These are phyloP conservation scores for Halcyon chelicuti DNA, from an alignment of 2,797 vertebrate species.

Conservation along the genomic window DNA sequence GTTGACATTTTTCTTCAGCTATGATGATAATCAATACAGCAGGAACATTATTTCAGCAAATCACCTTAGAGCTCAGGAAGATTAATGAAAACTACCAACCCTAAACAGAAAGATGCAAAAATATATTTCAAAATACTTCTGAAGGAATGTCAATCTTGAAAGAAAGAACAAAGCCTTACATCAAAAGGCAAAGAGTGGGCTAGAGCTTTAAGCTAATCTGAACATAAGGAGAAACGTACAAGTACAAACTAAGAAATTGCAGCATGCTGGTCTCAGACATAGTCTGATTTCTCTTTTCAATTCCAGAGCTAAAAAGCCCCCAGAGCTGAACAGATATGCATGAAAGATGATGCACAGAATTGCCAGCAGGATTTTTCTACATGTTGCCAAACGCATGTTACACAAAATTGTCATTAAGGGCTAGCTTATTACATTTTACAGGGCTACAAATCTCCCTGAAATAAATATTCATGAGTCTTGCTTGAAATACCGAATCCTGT, in stretches of 20 bases:
- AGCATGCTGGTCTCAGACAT: background rate
- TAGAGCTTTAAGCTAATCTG: background rate
- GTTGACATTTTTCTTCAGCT: conserved; percentile 5
- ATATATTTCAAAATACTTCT: background rate
- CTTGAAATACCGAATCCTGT: conserved; percentile 52
- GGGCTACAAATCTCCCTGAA: conserved; percentile 44
- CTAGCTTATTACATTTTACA: conserved; percentile 59
- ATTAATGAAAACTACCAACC: background rate
- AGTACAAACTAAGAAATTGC: conserved; percentile 2
- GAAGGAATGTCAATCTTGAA: background rate
- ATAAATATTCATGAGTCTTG: conserved; percentile 70
- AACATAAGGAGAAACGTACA: background rate
- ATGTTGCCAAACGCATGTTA: conserved; percentile 36
- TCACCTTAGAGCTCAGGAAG: background rate
- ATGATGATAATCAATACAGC: background rate
- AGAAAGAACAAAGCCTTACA: background rate
- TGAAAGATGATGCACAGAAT: conserved; percentile 40
- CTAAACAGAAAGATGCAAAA: background rate
- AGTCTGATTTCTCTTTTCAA: conserved; percentile 33
- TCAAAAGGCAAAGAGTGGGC: background rate
- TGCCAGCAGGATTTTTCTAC: conserved; percentile 34
- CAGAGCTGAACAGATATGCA: conserved; percentile 39
- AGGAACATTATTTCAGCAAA: background rate
- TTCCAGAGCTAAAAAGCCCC: conserved; percentile 39
- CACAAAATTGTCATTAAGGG: conserved; percentile 47